These are phyloP conservation scores for Urocyon cinereoargenteus DNA, from an alignment of 2,797 vertebrate genomes.

Conservation along the genomic window DNA sequence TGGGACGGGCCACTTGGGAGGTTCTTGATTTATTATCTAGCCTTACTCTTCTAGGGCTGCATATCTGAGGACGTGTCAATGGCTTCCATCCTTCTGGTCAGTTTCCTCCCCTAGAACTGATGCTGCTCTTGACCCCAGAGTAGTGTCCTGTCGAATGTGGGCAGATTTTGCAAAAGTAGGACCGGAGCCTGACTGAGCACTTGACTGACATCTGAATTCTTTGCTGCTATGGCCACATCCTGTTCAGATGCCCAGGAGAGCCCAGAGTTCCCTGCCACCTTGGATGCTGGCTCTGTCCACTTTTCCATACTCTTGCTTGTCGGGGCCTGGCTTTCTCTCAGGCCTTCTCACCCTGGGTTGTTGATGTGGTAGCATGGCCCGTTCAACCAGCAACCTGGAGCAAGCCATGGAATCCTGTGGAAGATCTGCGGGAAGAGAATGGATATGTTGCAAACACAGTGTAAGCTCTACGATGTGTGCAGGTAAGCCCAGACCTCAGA, in stretches of 20 bases:
- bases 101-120: neutral
- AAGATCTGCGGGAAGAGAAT: neutral
- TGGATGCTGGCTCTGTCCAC: fast-evolving
- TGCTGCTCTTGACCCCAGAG: neutral
- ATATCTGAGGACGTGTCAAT: neutral
- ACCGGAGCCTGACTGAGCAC: neutral
- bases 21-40: neutral
- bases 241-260: neutral
- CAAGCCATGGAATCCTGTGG: neutral
- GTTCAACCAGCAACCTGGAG: neutral
- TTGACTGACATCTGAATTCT: neutral
- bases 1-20: neutral
- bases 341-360: neutral
- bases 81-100: neutral
- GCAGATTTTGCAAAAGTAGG: neutral
- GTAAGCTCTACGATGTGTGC: neutral
- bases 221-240: neutral
- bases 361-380: neutral
- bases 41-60: neutral
- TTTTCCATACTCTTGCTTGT: neutral
- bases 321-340: neutral
- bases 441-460: neutral
- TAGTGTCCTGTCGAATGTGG: neutral
- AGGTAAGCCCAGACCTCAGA: neutral
- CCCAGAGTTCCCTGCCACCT: neutral